Percentiles rank a stretch among this genome's conserved stretches.
Evolutionary conservation across 2,797 vertebrate species (phyloP).

Genomic region (Etheostoma perlongum): DNA sequence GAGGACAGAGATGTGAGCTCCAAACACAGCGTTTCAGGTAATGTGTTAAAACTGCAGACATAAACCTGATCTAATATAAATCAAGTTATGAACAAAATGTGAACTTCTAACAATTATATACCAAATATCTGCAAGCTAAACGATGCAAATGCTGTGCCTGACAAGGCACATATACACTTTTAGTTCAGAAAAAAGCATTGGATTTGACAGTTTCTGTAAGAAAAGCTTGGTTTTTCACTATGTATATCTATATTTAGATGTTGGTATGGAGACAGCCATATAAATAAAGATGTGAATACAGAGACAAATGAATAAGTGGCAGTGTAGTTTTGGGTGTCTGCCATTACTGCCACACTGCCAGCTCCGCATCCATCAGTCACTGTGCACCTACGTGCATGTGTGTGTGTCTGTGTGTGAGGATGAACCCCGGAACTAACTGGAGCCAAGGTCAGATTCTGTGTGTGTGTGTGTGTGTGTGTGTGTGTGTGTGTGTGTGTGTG

Average conservation of each 20-base stretch:
- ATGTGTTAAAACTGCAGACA: not conserved
- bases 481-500: conserved; percentile 16
- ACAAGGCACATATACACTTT: not conserved
- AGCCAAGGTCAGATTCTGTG: conserved; percentile 77
- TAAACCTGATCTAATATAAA: conserved; percentile 8
- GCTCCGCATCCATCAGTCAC: conserved; percentile 80
- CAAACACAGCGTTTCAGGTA: conserved; percentile 1
- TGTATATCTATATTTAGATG: conserved; percentile 64
- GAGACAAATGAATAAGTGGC: conserved; percentile 72
- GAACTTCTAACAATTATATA: not conserved
- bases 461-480: conserved; percentile 24
- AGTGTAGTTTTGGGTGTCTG: conserved; percentile 72
- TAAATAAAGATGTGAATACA: conserved; percentile 71
- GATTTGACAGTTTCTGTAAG: conserved; percentile 14
- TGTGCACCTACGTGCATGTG: conserved; percentile 44
- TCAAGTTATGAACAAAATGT: not conserved
- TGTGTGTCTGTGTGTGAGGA: conserved; percentile 41
- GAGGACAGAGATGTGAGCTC: conserved; percentile 4
- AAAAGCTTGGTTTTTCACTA: conserved; percentile 6
- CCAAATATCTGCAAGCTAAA: not conserved
- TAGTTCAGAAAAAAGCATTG: not conserved
- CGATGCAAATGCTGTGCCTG: not conserved
- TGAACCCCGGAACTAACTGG: conserved; percentile 72
- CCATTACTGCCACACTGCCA: conserved; percentile 78
- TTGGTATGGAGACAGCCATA: conserved; percentile 42